These are phyloP conservation scores for Virgularia gustaviana DNA, from an alignment of 92 coral and sea anemone species.

Conservation along the genomic window DNA sequence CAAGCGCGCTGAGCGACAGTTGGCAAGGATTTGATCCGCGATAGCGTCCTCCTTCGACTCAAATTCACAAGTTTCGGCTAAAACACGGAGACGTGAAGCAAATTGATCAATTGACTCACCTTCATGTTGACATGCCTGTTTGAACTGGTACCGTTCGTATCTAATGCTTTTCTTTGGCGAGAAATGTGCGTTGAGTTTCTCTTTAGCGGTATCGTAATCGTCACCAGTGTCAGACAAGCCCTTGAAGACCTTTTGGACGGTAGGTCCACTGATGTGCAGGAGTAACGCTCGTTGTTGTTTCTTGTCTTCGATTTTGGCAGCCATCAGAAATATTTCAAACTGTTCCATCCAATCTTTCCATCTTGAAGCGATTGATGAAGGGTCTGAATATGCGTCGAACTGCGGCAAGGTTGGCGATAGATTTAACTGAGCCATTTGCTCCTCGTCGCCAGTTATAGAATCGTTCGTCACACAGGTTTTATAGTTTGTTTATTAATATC, in stretches of 20 bases:
- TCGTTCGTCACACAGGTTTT: background rate
- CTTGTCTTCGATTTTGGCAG: slow-evolving; percentile 21
- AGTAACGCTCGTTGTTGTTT: slow-evolving; percentile 38
- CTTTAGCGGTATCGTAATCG: slow-evolving; percentile 31
- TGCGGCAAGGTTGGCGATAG: slow-evolving; percentile 15
- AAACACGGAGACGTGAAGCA: slow-evolving; percentile 15
- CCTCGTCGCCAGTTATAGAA: slow-evolving; percentile 20
- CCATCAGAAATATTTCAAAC: slow-evolving; percentile 23
- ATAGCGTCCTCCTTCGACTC: slow-evolving; percentile 26
- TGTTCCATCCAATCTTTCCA: slow-evolving; percentile 46
- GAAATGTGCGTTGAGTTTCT: slow-evolving; percentile 30
- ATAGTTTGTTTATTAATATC: no score
- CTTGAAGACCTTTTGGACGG: slow-evolving; percentile 38
- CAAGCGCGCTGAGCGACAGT: slow-evolving; percentile 22
- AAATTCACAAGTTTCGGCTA: slow-evolving; percentile 46
- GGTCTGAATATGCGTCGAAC: slow-evolving; percentile 37
- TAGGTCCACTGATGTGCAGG: slow-evolving; percentile 30
- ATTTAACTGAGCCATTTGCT: slow-evolving; percentile 10
- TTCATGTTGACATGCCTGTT: slow-evolving; percentile 38
- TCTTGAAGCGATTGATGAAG: slow-evolving; percentile 21
- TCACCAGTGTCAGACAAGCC: slow-evolving; percentile 26
- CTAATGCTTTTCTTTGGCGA: slow-evolving; percentile 31
- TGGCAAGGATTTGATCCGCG: slow-evolving; percentile 39
- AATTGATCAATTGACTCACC: slow-evolving; percentile 40
- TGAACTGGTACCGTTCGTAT: slow-evolving; percentile 35